Conservation (phyloP, 2,797 vertebrate genomes). For the Linurgus olivaceus region DNA sequence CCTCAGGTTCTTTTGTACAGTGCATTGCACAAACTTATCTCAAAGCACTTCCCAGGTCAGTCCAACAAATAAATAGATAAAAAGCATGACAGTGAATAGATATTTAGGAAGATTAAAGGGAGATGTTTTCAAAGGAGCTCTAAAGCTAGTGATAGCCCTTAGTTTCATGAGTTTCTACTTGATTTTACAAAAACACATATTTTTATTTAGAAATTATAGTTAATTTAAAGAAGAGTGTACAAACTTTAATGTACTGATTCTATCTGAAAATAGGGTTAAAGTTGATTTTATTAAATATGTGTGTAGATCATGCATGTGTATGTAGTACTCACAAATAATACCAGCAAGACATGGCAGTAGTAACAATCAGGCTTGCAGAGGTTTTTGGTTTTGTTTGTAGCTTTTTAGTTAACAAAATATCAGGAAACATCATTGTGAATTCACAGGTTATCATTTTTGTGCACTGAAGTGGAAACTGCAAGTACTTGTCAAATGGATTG, state of each 20-base stretch:
- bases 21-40: not conserved
- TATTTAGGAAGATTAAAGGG: not conserved
- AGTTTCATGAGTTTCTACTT: not conserved
- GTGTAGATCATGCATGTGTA: not conserved
- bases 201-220: not conserved
- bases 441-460: not conserved
- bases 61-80: not conserved
- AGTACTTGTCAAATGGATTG: not conserved
- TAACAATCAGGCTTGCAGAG: not conserved
- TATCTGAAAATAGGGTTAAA: not conserved
- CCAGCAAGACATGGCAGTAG: not conserved
- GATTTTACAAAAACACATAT: not conserved
- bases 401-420: constrained; percentile 10
- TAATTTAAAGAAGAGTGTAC: not conserved
- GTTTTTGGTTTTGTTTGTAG: not conserved
- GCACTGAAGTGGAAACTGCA: not conserved
- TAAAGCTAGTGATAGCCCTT: not conserved
- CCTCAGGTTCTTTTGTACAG: not conserved
- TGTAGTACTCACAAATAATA: not conserved
- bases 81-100: not conserved
- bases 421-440: not conserved
- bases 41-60: constrained; percentile 5
- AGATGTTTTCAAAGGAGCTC: not conserved
- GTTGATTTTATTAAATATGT: not conserved
- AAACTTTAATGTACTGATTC: not conserved